These are phyloP conservation scores for Phataginus tricuspis DNA, from an alignment of 2,797 vertebrate genomes.

Conservation along the genomic window DNA sequence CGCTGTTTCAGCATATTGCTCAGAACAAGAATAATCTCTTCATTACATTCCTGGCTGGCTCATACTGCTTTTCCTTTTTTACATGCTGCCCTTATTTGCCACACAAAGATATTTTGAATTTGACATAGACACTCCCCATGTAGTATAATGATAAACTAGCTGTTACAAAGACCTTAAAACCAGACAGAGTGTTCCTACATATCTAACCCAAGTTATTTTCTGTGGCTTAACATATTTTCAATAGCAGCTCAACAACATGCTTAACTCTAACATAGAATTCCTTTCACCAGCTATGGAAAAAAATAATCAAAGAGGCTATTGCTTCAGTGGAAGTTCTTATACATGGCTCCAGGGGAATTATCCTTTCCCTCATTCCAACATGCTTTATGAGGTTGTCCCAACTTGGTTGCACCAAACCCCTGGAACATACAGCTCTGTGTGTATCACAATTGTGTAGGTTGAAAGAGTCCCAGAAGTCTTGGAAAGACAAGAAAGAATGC, in stretches of 20 bases:
- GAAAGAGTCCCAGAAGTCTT: constrained; percentile 52
- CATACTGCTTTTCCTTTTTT: constrained; percentile 44
- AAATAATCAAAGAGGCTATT: constrained; percentile 76
- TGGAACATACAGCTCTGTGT: not conserved
- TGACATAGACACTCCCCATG: not conserved
- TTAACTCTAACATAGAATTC: constrained; percentile 83
- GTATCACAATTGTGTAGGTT: not conserved
- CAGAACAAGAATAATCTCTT: not conserved
- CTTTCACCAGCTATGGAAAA: constrained; percentile 75
- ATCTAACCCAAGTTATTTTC: constrained; percentile 80
- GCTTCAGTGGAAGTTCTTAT: constrained; percentile 79
- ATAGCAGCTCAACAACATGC: constrained; percentile 83
- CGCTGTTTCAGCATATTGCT: constrained; percentile 16
- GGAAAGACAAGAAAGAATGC: constrained; percentile 43
- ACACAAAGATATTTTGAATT: not conserved
- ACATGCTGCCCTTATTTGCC: accelerated
- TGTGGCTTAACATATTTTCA: constrained; percentile 84
- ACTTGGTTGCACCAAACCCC: constrained; percentile 56
- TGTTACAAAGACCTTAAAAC: constrained; percentile 76
- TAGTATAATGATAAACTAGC: constrained; percentile 76
- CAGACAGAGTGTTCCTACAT: constrained; percentile 76
- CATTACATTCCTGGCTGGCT: accelerated
- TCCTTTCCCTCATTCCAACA: constrained; percentile 75
- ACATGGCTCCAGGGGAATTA: constrained; percentile 69
- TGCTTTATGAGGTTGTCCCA: constrained; percentile 79